Evolutionary conservation across 2,113 vertebrate species (phyloP).

Genomic region (Sitta europaea): DNA sequence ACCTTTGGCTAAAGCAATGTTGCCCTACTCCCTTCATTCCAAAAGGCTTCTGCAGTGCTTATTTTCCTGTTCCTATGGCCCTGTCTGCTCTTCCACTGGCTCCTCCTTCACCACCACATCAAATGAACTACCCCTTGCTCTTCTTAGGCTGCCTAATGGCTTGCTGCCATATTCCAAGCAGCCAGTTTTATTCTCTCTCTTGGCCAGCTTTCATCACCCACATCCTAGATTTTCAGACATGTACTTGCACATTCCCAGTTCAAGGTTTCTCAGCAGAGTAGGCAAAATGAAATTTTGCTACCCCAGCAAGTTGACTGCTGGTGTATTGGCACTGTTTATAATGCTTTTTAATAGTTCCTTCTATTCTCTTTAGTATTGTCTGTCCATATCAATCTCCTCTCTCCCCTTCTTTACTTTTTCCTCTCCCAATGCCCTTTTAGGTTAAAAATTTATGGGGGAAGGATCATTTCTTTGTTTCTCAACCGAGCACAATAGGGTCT

Average conservation of each 20-base stretch:
- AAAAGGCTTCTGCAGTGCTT: not conserved
- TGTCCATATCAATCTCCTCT: not conserved
- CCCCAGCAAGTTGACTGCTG: not conserved
- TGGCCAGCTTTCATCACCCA: not conserved
- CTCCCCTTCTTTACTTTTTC: not conserved
- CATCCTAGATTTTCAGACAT: slow-evolving; percentile 16
- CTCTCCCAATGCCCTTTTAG: not conserved
- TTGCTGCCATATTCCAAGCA: not conserved
- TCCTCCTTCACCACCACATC: not conserved
- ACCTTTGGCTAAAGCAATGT: not conserved
- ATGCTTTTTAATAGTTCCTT: not conserved
- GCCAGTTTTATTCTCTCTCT: not conserved
- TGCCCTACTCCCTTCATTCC: not conserved
- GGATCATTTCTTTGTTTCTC: not conserved
- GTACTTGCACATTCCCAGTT: slow-evolving; percentile 26
- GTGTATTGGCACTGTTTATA: not conserved
- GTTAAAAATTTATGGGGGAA: not conserved
- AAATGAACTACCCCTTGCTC: not conserved
- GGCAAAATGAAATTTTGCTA: slow-evolving; percentile 28
- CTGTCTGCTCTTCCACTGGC: not conserved
- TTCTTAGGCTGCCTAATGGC: not conserved
- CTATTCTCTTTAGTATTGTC: not conserved
- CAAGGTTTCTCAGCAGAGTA: slow-evolving; percentile 27
- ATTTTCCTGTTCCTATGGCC: not conserved
- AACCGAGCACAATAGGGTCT: not conserved